phyloP scores from a whole-genome alignment of 2,113 vertebrate species.

The Hyperopisus bebe region DNA sequence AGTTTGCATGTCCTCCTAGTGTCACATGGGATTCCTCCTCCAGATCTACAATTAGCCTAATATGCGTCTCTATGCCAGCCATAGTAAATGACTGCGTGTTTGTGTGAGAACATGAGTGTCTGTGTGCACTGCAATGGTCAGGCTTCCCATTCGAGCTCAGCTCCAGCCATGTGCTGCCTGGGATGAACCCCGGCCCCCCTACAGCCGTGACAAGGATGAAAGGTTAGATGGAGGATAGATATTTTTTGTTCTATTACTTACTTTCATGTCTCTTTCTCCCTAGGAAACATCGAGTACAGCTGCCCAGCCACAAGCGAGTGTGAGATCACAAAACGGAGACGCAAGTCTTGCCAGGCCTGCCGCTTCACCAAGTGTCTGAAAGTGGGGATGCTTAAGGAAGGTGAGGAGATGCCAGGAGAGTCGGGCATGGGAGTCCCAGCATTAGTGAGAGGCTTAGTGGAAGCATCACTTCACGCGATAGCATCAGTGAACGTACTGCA shows the following conservation, averaged over 20 bases:
- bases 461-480: neutral
- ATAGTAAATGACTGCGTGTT: neutral
- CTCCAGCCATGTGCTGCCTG: neutral
- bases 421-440: neutral
- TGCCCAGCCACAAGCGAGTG: conserved; percentile 75
- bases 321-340: conserved; percentile 76
- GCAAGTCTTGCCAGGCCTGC: conserved; percentile 48
- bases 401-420: conserved; percentile 47
- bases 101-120: neutral
- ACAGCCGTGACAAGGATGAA: neutral
- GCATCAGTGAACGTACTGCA: neutral
- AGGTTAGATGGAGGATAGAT: neutral
- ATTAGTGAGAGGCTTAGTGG: neutral
- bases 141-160: neutral
- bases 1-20: neutral
- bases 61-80: neutral
- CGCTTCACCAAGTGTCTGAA: conserved; percentile 77
- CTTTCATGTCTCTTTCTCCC: neutral
- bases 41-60: neutral
- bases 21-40: neutral
- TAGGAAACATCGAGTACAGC: conserved; percentile 78
- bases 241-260: neutral
- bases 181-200: neutral
- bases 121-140: neutral
- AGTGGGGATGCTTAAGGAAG: conserved; percentile 81